Evolutionary conservation across 1,140 invertebrate species (phyloP).

Genomic region (Vanessa atalanta): DNA sequence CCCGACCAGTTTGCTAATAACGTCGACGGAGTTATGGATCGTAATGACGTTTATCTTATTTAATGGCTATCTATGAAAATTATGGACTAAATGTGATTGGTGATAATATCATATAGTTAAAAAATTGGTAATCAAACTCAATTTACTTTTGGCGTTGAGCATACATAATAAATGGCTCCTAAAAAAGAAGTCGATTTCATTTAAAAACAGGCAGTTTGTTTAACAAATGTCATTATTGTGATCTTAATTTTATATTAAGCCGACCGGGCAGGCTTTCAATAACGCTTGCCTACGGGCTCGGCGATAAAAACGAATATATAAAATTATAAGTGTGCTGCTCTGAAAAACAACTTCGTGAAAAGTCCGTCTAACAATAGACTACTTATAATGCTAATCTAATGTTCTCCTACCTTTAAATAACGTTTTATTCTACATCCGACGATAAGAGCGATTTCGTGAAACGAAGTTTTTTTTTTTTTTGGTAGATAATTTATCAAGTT

Average conservation of each 20-base stretch:
- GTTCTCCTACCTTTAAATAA: slow-evolving; percentile 31
- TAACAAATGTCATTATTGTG: slow-evolving; percentile 3
- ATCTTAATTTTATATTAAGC: slow-evolving; percentile 20
- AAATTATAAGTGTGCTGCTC: slow-evolving; percentile 13
- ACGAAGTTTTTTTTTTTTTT: slow-evolving; percentile 51
- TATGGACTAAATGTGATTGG: neutral
- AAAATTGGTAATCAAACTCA: no score
- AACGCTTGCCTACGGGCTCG: neutral
- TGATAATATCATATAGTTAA: no score
- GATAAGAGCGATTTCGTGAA: slow-evolving; percentile 40
- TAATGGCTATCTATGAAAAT: neutral
- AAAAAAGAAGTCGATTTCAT: neutral
- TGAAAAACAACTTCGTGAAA: slow-evolving; percentile 19
- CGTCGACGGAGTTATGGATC: slow-evolving; percentile 91
- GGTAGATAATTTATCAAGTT: slow-evolving; percentile 63
- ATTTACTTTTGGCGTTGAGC: no score
- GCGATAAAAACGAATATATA: slow-evolving; percentile 10
- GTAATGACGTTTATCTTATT: slow-evolving; percentile 46
- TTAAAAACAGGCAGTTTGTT: neutral
- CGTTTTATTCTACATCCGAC: slow-evolving; percentile 26
- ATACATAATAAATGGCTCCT: no score
- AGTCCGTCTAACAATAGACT: slow-evolving; percentile 24
- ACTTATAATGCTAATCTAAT: slow-evolving; percentile 36
- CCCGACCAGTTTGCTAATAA: slow-evolving; percentile 91
- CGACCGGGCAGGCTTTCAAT: slow-evolving; percentile 20